Evolutionary conservation across 2,113 vertebrate species (phyloP), one percentile per base, ranked within the genome.

Genomic region (Sinocyclocheilus anophthalmus): DNA sequence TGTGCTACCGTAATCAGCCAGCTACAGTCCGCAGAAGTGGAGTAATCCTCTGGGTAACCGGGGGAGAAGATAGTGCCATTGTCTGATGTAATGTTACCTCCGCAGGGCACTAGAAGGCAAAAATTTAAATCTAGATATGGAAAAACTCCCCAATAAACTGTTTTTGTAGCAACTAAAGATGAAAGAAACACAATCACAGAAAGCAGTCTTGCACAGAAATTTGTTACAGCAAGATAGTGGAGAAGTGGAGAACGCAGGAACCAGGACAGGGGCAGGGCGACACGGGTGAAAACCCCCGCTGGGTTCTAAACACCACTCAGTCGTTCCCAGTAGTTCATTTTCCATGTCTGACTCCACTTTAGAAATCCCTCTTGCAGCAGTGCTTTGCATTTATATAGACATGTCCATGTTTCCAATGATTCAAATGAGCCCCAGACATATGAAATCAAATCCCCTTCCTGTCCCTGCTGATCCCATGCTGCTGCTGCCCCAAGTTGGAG

Each of bases 51-150:
- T 82, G 98, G 98, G 91, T 97, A 99, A n/a, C 97, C 96, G 0
- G 98, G 98, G 9, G 98, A 99, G 91, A 99, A 99, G 89, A 99
- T 94, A 0, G 97, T 98, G 50, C 98, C 98, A 5, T 99, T 99
- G 39, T 96, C 96, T 79, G 95, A 94, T 11, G 96, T 97, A 93
- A 99, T 91, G 87, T 98, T 99, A 55, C 96, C 96, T 83, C 97
- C 98, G 14, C 98, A 99, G 39, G 97, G 97, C 86, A 97, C 98
- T 99, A 92, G 18, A 70, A 72, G 30, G 39, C 48, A 82, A 78
- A 48, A 77, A 73, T 30, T 33, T 18, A 85, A 65, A 55, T 26
- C 33, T 45, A 88, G 50, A 55, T 61, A 69, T 53, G 39, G 30
- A 48, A 77, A 69, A 57, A 33, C 22, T 33, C 39, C 39, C 39